Conservation (phyloP, 2,113 vertebrate genomes). For the Thryonomys swinderianus region DNA sequence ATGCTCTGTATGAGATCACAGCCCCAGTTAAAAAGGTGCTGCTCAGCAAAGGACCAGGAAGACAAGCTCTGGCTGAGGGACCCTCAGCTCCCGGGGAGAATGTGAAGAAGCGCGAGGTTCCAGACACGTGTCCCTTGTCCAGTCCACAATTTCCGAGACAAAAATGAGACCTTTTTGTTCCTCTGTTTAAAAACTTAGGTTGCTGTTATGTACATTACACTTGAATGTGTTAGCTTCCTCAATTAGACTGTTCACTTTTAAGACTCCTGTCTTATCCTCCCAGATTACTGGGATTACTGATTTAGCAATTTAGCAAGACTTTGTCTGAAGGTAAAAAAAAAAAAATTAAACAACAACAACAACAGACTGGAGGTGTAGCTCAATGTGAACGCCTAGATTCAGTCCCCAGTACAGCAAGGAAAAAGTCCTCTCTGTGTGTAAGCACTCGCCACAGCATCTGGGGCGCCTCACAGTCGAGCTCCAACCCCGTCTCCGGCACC, state of each 20-base stretch:
- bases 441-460: background rate
- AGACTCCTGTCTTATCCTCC: background rate
- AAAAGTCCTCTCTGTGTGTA: background rate
- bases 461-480: background rate
- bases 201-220: background rate
- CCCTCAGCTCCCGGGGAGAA: background rate
- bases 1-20: background rate
- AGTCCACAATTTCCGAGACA: background rate
- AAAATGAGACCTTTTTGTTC: background rate
- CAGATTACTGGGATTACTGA: background rate
- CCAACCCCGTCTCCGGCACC: background rate
- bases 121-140: background rate
- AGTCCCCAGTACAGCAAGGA: background rate
- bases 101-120: background rate
- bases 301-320: background rate
- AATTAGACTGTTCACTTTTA: no score
- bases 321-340: background rate
- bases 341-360: no score
- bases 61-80: background rate
- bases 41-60: background rate
- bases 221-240: no score
- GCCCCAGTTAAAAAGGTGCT: background rate
- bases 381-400: background rate
- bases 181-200: background rate
- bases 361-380: background rate